Conservation (phyloP, 2,888 invertebrate species). For the Gastrophysa polygoni region DNA sequence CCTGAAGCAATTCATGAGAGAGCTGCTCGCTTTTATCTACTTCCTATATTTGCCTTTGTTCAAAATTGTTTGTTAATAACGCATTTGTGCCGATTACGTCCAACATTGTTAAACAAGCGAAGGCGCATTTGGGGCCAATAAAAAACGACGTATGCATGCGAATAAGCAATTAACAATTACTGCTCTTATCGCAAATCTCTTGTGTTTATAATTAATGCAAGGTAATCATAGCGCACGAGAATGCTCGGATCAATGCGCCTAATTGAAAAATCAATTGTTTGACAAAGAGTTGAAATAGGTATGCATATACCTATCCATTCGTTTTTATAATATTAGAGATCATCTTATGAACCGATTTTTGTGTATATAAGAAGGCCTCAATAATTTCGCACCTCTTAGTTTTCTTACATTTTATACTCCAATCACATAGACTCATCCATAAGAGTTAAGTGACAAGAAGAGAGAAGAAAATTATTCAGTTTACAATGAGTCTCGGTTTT, state of each 20-base stretch:
- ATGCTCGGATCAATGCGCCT: conserved; percentile 54
- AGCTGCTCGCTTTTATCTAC: conserved; percentile 5
- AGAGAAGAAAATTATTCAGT: too few species aligned
- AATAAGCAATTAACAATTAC: conserved; percentile 61
- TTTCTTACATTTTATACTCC: too few species aligned
- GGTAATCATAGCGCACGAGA: conserved; percentile 59
- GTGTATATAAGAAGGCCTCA: too few species aligned
- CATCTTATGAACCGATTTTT: too few species aligned
- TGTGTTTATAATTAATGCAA: conserved; percentile 60
- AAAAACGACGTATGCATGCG: conserved; percentile 55
- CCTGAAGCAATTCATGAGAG: background rate
- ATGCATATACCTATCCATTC: too few species aligned
- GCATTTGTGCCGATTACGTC: conserved; percentile 41
- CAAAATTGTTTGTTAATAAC: conserved; percentile 27
- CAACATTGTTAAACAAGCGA: conserved; percentile 52
- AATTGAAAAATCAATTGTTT: conserved; percentile 58
- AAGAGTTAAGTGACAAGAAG: too few species aligned
- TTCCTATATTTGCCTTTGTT: conserved; percentile 14
- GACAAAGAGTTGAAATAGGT: conserved; percentile 41
- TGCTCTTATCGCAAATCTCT: conserved; percentile 59
- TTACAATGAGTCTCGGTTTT: too few species aligned
- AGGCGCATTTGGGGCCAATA: conserved; percentile 50
- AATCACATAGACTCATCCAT: too few species aligned
- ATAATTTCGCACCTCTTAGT: too few species aligned
- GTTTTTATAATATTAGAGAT: too few species aligned